Percentiles rank a stretch among this genome's conserved stretches.
phyloP scores from a whole-genome alignment of 1,140 invertebrate species.

The Drosophila funebris region DNA sequence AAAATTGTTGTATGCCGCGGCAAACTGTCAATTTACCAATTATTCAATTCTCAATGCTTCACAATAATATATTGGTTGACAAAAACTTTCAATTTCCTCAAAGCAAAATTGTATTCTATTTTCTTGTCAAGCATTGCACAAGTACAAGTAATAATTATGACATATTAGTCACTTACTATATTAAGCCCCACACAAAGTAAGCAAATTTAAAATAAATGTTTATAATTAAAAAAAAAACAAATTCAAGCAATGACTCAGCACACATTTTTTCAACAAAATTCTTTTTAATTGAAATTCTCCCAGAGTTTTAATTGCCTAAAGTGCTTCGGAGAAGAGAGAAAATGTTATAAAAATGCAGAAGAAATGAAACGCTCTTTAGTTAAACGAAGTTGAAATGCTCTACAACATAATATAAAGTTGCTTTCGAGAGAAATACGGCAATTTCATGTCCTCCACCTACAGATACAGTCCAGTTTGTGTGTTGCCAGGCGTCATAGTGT shows the following conservation, averaged over 20 bases:
- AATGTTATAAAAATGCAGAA: not conserved
- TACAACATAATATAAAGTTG: too few species aligned
- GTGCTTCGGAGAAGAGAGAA: not conserved
- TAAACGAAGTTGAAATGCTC: not conserved
- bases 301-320: slow-evolving; percentile 12
- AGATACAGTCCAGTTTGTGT: not conserved
- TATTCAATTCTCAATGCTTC: not conserved
- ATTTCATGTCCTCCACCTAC: too few species aligned
- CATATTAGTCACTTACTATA: slow-evolving; percentile 7
- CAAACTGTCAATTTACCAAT: not conserved
- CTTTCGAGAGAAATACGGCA: too few species aligned
- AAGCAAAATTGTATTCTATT: not conserved
- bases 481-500: not conserved
- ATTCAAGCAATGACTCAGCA: not conserved
- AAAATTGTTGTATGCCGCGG: not conserved
- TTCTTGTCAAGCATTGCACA: slow-evolving; percentile 4
- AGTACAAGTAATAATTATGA: not conserved
- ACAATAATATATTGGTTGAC: not conserved
- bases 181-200: not conserved
- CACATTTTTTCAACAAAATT: not conserved
- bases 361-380: not conserved
- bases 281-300: slow-evolving; percentile 11
- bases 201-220: not conserved
- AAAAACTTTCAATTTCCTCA: slow-evolving; percentile 6
- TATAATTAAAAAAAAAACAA: slow-evolving; percentile 11